These are phyloP conservation scores for Condylura cristata DNA, from an alignment of 2,113 vertebrate species.

Conservation along the genomic window DNA sequence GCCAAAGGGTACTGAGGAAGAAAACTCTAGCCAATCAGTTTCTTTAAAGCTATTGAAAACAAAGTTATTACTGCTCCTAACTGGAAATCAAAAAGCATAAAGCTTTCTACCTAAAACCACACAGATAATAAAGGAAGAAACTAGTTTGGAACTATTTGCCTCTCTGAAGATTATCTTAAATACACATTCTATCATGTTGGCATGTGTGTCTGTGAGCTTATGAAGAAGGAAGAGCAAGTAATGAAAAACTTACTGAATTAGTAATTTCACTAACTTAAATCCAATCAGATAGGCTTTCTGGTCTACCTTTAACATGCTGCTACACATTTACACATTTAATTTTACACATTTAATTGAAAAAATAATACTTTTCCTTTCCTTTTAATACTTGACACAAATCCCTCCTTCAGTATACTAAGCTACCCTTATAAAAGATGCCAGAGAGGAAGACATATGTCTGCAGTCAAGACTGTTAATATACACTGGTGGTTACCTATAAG, in stretches of 20 bases:
- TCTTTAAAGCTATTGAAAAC: conserved; percentile 32
- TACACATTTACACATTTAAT: neutral
- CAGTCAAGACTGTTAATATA: conserved; percentile 14
- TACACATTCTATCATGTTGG: neutral
- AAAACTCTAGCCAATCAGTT: neutral
- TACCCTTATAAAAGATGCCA: conserved; percentile 44
- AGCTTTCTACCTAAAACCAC: neutral
- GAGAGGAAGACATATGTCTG: neutral
- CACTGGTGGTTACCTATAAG: neutral
- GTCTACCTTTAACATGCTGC: neutral
- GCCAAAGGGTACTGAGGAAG: neutral
- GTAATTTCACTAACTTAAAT: no score
- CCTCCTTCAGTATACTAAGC: conserved; percentile 18
- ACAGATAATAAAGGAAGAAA: neutral
- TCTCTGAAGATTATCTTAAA: conserved; percentile 39
- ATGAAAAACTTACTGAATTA: neutral
- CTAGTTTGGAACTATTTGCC: neutral
- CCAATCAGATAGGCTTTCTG: neutral
- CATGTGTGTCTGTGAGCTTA: neutral
- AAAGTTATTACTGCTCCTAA: conserved; percentile 46
- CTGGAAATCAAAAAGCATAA: conserved; percentile 14
- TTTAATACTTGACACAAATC: conserved; percentile 34
- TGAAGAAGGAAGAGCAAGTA: neutral
- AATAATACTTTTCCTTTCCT: neutral
- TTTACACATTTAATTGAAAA: neutral